Conservation (phyloP, 2,888 invertebrate species). For the Spodoptera littoralis region DNA sequence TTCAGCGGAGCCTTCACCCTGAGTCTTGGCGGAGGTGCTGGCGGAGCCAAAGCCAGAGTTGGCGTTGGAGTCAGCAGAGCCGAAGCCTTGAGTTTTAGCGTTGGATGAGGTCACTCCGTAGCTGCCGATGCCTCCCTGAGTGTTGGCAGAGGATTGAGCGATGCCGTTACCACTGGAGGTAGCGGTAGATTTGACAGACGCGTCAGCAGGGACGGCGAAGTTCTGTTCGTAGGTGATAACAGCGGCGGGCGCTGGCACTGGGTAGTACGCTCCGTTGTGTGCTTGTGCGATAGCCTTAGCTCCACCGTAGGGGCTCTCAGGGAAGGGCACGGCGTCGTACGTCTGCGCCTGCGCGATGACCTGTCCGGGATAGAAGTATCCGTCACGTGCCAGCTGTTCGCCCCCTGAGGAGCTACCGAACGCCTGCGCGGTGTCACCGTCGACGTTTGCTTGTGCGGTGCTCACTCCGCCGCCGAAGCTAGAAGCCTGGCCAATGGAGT, state of each 20-base stretch:
- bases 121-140: constrained; percentile 64
- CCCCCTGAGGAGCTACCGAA: constrained; percentile 46
- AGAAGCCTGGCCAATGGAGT: constrained; percentile 72
- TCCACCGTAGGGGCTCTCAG: constrained; percentile 41
- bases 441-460: constrained; percentile 70
- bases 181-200: constrained; percentile 68
- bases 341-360: constrained; percentile 63
- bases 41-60: constrained; percentile 68
- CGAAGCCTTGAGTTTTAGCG: constrained; percentile 69
- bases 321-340: constrained; percentile 26
- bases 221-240: constrained; percentile 79
- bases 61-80: constrained; percentile 76
- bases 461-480: constrained; percentile 67
- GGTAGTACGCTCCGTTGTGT: constrained; percentile 67
- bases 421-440: constrained; percentile 62
- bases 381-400: constrained; percentile 63
- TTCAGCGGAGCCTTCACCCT: constrained; percentile 71
- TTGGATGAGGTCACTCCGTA: constrained; percentile 73
- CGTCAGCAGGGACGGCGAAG: constrained; percentile 60
- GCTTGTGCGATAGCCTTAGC: constrained; percentile 58
- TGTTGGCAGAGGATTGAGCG: constrained; percentile 74
- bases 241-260: constrained; percentile 74
- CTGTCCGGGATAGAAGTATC: constrained; percentile 68
- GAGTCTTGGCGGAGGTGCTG: constrained; percentile 68
- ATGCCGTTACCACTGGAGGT: constrained; percentile 68